Percentiles rank a stretch among this genome's conserved stretches.
These are phyloP conservation scores for Chironomus riparius DNA, from an alignment of 2,888 invertebrate species.

Conservation along the genomic window DNA sequence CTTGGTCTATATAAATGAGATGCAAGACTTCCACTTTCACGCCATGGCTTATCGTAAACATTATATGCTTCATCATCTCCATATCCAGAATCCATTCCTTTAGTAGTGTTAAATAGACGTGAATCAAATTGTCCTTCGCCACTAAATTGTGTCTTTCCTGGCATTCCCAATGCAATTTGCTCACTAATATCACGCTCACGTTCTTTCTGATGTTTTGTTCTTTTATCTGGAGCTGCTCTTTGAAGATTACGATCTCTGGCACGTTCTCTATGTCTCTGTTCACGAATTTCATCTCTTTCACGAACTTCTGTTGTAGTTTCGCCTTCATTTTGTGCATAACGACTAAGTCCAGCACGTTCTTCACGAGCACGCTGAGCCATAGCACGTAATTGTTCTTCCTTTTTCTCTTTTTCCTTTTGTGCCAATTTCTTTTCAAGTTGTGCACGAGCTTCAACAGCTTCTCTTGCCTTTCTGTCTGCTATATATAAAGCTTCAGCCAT, in stretches of 20 bases:
- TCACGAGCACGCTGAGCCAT: constrained; percentile 94
- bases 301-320: constrained; percentile 44
- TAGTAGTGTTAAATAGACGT: constrained; percentile 85
- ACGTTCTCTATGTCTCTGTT: constrained; percentile 83
- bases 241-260: constrained; percentile 89
- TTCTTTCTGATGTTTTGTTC: constrained; percentile 78
- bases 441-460: constrained; percentile 93
- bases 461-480: constrained; percentile 92
- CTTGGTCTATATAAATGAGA: constrained; percentile 85
- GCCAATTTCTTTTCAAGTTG: constrained; percentile 93
- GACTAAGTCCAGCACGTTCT: constrained; percentile 70
- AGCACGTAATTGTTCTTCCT: constrained; percentile 86
- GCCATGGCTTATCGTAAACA: constrained; percentile 98
- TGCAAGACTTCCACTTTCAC: constrained; percentile 75
- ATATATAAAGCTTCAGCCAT: constrained; percentile 96
- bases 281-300: constrained; percentile 77
- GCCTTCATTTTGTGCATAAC: constrained; percentile 35
- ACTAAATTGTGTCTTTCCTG: constrained; percentile 61
- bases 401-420: constrained; percentile 96
- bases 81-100: constrained; percentile 85
- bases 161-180: constrained; percentile 94
- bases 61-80: constrained; percentile 96
- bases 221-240: constrained; percentile 89
- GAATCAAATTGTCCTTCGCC: constrained; percentile 90
- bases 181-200: constrained; percentile 96